Percentiles rank a stretch among this genome's conserved stretches.
These are phyloP conservation scores for Mus spretus DNA, from an alignment of 2,797 vertebrate species.

Conservation along the genomic window DNA sequence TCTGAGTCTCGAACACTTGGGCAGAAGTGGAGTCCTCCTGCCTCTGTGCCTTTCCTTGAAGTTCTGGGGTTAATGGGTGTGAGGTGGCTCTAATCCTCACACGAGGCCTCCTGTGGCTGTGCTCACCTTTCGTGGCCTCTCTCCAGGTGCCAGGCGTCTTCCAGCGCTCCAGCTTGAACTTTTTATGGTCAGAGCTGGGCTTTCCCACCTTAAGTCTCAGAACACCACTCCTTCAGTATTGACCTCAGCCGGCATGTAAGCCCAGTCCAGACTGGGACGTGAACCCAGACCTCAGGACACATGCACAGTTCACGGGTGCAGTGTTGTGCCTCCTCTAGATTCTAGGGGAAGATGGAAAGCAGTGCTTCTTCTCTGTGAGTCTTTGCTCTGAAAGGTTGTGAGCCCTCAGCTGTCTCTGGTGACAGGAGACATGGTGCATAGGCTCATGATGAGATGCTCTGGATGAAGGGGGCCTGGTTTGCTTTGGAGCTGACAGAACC, in stretches of 20 bases:
- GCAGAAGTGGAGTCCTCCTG: background rate
- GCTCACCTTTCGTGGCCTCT: accelerated
- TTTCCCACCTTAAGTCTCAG: background rate
- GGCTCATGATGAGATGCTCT: background rate
- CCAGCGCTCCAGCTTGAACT: background rate
- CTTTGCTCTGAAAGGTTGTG: background rate
- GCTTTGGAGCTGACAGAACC: background rate
- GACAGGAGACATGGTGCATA: accelerated
- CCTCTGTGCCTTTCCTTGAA: background rate
- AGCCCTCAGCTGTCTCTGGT: background rate
- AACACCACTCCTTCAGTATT: accelerated
- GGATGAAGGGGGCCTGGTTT: background rate
- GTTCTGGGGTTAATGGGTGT: background rate
- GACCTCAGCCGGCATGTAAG: background rate
- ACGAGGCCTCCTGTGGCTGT: background rate
- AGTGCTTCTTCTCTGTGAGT: background rate
- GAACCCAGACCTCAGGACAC: background rate
- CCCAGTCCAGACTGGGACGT: background rate
- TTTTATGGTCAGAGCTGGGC: background rate
- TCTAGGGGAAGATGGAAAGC: no score
- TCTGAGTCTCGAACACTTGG: background rate
- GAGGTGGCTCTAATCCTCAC: background rate
- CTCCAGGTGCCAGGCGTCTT: background rate
- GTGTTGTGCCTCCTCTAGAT: accelerated
- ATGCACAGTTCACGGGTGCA: accelerated